Evolutionary conservation across 2,888 invertebrate species (phyloP), one percentile per base, ranked within the genome.

Genomic region (Hipparchia sbordonii): DNA sequence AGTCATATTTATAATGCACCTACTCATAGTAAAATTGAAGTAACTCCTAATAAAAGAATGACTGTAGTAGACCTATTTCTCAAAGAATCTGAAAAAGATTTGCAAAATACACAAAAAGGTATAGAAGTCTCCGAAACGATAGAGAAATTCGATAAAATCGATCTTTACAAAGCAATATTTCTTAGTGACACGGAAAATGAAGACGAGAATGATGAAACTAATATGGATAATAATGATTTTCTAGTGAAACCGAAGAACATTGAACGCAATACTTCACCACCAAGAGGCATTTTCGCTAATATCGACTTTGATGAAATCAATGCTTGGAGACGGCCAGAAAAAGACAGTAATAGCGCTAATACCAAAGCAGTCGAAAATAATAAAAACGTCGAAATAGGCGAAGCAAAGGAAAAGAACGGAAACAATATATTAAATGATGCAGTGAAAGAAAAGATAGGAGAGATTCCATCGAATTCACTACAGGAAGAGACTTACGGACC

Each of bases 121-220:
- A 80, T 78, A 5, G 85, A 84, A 80, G 87, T 91, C 0, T 87
- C 87, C 0, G 88, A 92, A 67, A 90, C 94, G 0, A 94, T 94
- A 72, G 87, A 93, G 23, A 89, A 91, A 78, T 94, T 94, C 72
- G 92, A 94, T 73, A 93, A 89, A 88, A 92, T 94, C 86, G 98
- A 98, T 88, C 91, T 99, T 4, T 99, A 98, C 83, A 97, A 97
- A 87, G 96, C 98, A 0, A 97, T 99, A 81, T 99, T 99, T 84
- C 94, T 97, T 46, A 96, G 96, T 81, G 97, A 97, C 74, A 97
- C 96, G 82, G 97, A 96, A 80, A 95, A 95, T 12, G 96, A 96
- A 68, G 92, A 92, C 3, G 91, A 90, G 66, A 73, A 74, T 70
- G 77, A 71, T 59, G 74, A 70, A 48, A 65, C 61, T 6, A 51